Evolutionary conservation across 2,888 invertebrate species (phyloP), one percentile per base, ranked within the genome.

Genomic region (Cryptocephalus moraei): DNA sequence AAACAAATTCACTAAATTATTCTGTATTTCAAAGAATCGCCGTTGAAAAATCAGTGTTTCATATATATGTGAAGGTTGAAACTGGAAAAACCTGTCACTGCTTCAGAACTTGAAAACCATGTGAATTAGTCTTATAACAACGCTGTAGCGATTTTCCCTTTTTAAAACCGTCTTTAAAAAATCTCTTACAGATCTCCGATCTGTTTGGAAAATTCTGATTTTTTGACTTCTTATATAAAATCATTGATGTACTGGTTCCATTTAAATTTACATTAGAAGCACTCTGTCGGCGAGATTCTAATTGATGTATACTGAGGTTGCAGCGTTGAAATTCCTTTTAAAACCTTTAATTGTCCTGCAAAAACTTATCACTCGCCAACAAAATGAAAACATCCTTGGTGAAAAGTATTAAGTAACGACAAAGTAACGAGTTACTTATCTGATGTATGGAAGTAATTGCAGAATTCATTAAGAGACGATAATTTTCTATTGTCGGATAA

Each of bases 181-280:
- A n/a, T n/a, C n/a, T n/a, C n/a, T n/a, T n/a, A n/a, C n/a, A n/a
- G n/a, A n/a, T n/a, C n/a, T n/a, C n/a, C n/a, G n/a, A n/a, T n/a
- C n/a, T n/a, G n/a, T n/a, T n/a, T n/a, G n/a, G n/a, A n/a, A n/a
- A n/a, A n/a, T n/a, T n/a, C n/a, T n/a, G n/a, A n/a, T n/a, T n/a
- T n/a, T n/a, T n/a, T n/a, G n/a, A n/a, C n/a, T n/a, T n/a, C n/a
- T n/a, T n/a, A 34, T 9, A 34, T 34, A 34, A 34, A 34, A 9
- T 34, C n/a, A n/a, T 34, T 34, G 34, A 34, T 34, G 34, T n/a
- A n/a, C 34, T 34, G 34, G n/a, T n/a, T n/a, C 34, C 34, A 34
- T 9, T 34, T 34, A 34, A 34, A 45, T 44, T 45, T 47, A 11
- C 14, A 31, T 39, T 39, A 47, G 46, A 47, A 40, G 40, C 40